These are phyloP conservation scores for Siphamia tubifer DNA, from an alignment of 2,113 vertebrate species.

Conservation along the genomic window DNA sequence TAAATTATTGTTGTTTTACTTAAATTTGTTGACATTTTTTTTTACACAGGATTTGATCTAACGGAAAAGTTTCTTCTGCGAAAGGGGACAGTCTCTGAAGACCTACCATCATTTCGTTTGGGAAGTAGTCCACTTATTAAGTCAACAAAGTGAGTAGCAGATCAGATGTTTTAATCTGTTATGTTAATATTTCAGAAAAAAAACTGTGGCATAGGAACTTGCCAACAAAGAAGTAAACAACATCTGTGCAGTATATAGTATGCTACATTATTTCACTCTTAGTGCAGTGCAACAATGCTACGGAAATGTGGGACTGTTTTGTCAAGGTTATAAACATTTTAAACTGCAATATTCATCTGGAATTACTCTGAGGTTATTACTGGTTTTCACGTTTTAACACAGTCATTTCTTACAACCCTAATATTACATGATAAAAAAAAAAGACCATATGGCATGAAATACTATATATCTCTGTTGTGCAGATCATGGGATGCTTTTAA, in stretches of 20 bases:
- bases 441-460: not conserved
- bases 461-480: not conserved
- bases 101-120: constrained; percentile 87
- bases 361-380: not conserved
- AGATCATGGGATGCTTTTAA: constrained; percentile 36
- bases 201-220: not conserved
- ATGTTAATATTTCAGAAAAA: not conserved
- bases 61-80: constrained; percentile 89
- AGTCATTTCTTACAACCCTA: not conserved
- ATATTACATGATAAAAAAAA: too few relatives aligned
- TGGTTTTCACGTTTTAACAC: not conserved
- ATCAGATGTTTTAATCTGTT: not conserved
- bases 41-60: constrained; percentile 90
- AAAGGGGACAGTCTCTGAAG: constrained; percentile 82
- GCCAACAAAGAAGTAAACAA: constrained; percentile 5
- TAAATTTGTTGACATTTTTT: not conserved
- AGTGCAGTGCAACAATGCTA: not conserved
- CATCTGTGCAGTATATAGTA: not conserved
- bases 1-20: not conserved
- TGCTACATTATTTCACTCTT: not conserved
- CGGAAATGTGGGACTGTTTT: too few relatives aligned
- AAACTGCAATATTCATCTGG: constrained; percentile 1
- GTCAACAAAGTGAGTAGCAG: constrained; percentile 84
- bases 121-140: constrained; percentile 89
- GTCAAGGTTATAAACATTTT: not conserved